phyloP scores from a whole-genome alignment of 1,140 invertebrate genomes.

The Aphidius gifuensis region DNA sequence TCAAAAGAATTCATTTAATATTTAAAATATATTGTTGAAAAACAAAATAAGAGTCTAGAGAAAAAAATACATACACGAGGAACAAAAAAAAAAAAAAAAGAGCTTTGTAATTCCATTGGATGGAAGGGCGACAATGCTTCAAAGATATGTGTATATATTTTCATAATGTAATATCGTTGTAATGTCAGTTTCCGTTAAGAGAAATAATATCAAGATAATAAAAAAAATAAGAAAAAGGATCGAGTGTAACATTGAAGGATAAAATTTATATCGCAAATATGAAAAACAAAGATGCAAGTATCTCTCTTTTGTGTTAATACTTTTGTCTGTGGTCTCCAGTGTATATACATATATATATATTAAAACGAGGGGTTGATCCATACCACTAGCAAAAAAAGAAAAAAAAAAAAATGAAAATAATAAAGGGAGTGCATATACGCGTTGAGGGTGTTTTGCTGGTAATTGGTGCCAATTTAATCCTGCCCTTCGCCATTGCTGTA shows the following conservation, averaged over 20 bases:
- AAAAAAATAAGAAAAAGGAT: conserved; percentile 1
- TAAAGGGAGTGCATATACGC: conserved; percentile 5
- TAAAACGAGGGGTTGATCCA: not conserved
- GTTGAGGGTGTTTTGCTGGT: conserved; percentile 65
- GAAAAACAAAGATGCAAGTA: not conserved
- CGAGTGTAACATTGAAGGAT: not conserved
- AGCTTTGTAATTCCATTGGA: too few species aligned
- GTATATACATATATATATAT: not conserved
- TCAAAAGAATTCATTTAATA: too few species aligned
- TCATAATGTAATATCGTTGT: conserved; percentile 49
- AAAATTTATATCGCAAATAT: too few species aligned
- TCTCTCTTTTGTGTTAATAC: not conserved
- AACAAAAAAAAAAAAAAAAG: too few species aligned
- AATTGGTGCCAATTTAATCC: conserved; percentile 69
- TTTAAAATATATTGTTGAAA: too few species aligned
- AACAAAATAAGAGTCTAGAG: too few species aligned
- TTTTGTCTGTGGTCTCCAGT: not conserved
- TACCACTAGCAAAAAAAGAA: conserved; percentile 14
- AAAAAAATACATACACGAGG: too few species aligned
- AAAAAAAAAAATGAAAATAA: conserved; percentile 32
- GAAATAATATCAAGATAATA: conserved; percentile 26
- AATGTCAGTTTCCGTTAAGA: conserved; percentile 28
- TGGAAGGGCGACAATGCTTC: too few species aligned
- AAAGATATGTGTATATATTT: conserved; percentile 25
- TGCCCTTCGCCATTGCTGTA: conserved; percentile 50